A percentile compares a stretch with the other conserved stretches of the same genome.
Conservation (phyloP, 2,797 vertebrate genomes). For the Thunnus albacares region DNA sequence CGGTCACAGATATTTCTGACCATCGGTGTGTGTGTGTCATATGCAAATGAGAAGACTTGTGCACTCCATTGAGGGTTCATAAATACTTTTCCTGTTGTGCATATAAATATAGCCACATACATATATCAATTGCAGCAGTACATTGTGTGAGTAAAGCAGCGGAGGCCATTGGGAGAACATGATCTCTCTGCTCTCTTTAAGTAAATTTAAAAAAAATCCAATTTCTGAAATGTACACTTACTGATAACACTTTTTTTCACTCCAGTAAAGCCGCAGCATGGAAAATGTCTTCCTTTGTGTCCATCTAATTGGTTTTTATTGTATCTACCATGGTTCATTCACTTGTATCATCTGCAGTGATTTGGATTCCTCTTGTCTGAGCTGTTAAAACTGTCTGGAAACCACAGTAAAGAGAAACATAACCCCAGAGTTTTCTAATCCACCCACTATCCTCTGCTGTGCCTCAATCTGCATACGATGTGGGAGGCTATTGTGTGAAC, state of each 20-base stretch:
- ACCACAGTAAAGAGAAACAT: constrained; percentile 72
- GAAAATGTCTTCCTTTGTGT: constrained; percentile 69
- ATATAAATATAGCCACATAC: constrained; percentile 23
- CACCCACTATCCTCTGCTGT: constrained; percentile 79
- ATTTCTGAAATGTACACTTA: constrained; percentile 68
- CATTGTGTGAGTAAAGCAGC: constrained; percentile 29
- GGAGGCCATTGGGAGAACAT: constrained; percentile 38
- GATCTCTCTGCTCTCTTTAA: constrained; percentile 47
- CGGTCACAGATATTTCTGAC: constrained; percentile 43
- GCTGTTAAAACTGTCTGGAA: constrained; percentile 64
- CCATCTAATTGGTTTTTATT: constrained; percentile 77
- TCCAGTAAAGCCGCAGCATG: constrained; percentile 39
- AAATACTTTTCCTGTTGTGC: constrained; percentile 19
- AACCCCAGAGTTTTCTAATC: constrained; percentile 80
- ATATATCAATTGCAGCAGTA: constrained; percentile 24
- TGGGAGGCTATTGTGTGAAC: constrained; percentile 85
- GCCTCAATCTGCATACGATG: constrained; percentile 80
- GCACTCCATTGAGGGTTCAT: background rate
- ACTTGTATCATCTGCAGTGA: constrained; percentile 65
- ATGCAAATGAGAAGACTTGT: constrained; percentile 17
- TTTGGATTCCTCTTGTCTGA: constrained; percentile 70
- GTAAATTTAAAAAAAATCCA: constrained; percentile 62
- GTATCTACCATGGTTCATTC: constrained; percentile 44
- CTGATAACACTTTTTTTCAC: constrained; percentile 62
- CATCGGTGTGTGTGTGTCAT: background rate